Base-by-base conservation (phyloP, 2,797 vertebrate species). In the Tamandua tetradactyla region DNA sequence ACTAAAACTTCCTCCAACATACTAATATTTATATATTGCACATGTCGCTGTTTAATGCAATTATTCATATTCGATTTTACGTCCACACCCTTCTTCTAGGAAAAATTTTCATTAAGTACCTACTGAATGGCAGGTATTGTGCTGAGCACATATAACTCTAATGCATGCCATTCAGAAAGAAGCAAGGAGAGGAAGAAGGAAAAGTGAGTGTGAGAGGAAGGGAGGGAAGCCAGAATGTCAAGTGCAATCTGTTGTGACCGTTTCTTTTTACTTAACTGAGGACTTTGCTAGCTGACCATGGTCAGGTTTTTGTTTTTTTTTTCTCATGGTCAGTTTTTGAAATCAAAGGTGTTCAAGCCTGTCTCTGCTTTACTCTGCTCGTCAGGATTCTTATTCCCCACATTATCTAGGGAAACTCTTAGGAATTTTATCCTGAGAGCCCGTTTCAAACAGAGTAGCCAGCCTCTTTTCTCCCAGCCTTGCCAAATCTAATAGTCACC, bases 291-390 rank as follows among this genome's bases (percentile, higher is more conserved):
- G 42, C 71, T 96, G 76, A 78, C 59, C 32, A 82, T 82, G 55
- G n/a, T 68, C 47, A 92, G 75, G 72, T 86, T 91, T 87, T 7
- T 47, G 47, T 7, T 47, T 47, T 47, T 7, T 47, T 47, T 47
- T 47, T 47, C 47, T 57, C 35, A 85, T 82, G 52, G 32, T 72
- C 47, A 92, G 76, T 79, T 87, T 91, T 87, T 83, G 37, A 96
- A 83, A 80, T 85, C 12, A 61, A 30, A 93, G 79, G 25, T 79
- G 30, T n/a, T 79, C 44, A 87, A 30, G 44, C 42, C 71, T 22
- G 55, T 9, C 44, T 90, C 52, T n/a, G 62, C 18, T 74, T 87
- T 47, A 76, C 35, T 82, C n/a, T 81, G 47, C 25, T 92, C 17
- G 68, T 81, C 64, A 42, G 37, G 88, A 62, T 72, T 68, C 57